phyloP scores from a whole-genome alignment of 2,888 invertebrate genomes.

The Enoplolaimus lenunculus region DNA sequence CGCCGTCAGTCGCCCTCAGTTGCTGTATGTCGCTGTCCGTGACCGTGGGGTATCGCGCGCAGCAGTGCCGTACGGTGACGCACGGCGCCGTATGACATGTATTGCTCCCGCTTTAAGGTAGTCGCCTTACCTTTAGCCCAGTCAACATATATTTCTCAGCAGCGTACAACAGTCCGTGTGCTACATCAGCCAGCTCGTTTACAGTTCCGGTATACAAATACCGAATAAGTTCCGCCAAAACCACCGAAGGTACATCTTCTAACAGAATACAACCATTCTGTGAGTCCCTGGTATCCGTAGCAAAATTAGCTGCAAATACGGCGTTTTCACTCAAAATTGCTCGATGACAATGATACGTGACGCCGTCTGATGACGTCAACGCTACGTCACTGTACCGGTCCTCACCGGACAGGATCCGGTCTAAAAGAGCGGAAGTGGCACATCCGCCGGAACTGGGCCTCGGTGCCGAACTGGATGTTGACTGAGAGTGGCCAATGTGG shows the following conservation, averaged over 20 bases:
- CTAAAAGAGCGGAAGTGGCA: not conserved
- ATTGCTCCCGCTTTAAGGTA: too few species aligned
- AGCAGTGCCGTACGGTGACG: too few species aligned
- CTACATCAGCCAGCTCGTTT: not conserved
- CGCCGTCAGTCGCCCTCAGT: too few species aligned
- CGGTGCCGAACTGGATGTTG: too few species aligned
- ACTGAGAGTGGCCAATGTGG: too few species aligned
- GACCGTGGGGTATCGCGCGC: too few species aligned
- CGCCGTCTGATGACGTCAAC: not conserved
- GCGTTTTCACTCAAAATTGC: constrained; percentile 7
- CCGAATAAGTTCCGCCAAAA: not conserved
- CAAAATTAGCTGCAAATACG: not conserved
- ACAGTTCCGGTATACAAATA: not conserved
- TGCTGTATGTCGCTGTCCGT: too few species aligned
- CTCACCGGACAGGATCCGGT: not conserved
- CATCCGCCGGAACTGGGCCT: not conserved
- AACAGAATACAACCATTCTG: not conserved
- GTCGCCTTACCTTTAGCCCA: not conserved
- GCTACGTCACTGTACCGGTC: constrained; percentile 12
- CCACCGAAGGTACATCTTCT: constrained; percentile 3
- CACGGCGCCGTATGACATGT: too few species aligned
- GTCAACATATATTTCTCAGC: constrained; percentile 5
- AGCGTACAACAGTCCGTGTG: constrained; percentile 6
- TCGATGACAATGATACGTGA: constrained; percentile 9
- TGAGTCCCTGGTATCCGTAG: constrained; percentile 9